phyloP scores from a whole-genome alignment of 2,888 invertebrate genomes.

The Crossocerus cetratus region DNA sequence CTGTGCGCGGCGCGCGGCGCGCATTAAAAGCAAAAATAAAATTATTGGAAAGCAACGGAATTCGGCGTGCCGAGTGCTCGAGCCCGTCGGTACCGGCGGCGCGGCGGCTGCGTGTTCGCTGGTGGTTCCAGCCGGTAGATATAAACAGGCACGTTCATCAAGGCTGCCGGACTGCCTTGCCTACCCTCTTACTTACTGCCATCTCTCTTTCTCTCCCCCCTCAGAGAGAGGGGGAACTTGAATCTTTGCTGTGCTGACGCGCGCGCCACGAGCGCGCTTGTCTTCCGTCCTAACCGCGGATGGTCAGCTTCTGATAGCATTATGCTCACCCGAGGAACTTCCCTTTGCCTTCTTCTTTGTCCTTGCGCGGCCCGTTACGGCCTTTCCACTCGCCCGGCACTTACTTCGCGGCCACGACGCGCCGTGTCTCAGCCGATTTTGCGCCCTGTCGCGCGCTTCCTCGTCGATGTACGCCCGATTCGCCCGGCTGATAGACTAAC shows the following conservation, averaged over 20 bases:
- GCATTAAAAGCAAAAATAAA: constrained; percentile 72
- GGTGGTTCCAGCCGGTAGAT: constrained; percentile 57
- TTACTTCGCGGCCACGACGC: background rate
- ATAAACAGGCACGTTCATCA: constrained; percentile 59
- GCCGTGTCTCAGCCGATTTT: no score
- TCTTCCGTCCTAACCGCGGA: constrained; percentile 52
- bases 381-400: constrained; percentile 1
- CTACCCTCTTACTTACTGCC: constrained; percentile 18
- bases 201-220: constrained; percentile 2
- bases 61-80: constrained; percentile 57
- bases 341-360: constrained; percentile 19
- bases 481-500: background rate
- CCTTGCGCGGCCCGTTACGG: background rate
- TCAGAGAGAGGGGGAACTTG: no score
- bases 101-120: constrained; percentile 53
- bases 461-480: background rate
- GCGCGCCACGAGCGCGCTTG: constrained; percentile 23
- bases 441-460: no score
- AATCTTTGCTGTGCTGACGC: no score
- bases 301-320: constrained; percentile 66
- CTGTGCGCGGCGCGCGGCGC: constrained; percentile 29
- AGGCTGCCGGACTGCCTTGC: constrained; percentile 37
- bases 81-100: background rate
- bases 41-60: constrained; percentile 69
- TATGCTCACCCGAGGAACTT: constrained; percentile 49